Percentiles rank a stretch among this genome's conserved stretches.
Evolutionary conservation across 2,888 invertebrate species (phyloP).

Genomic region (Aphodius sticticus): DNA sequence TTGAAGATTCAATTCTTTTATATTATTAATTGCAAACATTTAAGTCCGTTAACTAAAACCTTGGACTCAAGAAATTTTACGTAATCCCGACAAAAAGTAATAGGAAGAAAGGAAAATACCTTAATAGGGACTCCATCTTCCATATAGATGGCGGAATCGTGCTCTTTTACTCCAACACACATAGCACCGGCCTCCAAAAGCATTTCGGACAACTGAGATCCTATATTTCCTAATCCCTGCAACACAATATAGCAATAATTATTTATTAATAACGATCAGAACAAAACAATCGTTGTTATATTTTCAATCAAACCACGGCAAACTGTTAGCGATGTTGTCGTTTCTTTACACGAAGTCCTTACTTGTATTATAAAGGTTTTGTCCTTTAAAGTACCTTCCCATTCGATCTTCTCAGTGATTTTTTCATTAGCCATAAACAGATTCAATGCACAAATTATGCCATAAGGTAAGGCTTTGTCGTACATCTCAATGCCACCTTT

Average conservation of each 20-base stretch:
- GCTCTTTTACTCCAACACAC: conserved; percentile 56
- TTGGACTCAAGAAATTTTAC: too few species aligned
- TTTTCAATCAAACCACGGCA: too few species aligned
- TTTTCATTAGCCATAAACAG: conserved; percentile 50
- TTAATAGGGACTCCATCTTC: conserved; percentile 51
- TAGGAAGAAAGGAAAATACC: conserved; percentile 35
- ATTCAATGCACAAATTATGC: conserved; percentile 49
- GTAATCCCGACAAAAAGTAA: too few species aligned
- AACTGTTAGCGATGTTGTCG: too few species aligned
- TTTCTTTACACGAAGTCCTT: neutral
- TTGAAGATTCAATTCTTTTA: too few species aligned
- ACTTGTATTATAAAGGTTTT: conserved; percentile 53
- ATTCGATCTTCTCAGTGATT: conserved; percentile 46
- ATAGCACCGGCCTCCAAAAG: conserved; percentile 50
- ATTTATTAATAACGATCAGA: too few species aligned
- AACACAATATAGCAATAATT: conserved; percentile 21
- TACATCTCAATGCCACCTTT: conserved; percentile 51
- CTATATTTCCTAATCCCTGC: conserved; percentile 55
- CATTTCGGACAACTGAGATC: conserved; percentile 47
- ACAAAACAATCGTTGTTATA: too few species aligned
- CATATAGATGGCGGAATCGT: conserved; percentile 51
- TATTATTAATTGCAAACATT: too few species aligned
- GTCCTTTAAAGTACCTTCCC: conserved; percentile 47
- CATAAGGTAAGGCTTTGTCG: conserved; percentile 48
- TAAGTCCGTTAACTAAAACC: too few species aligned